Conservation (phyloP, 92 coral and sea anemone species). For the Zoanthus gigantus region DNA sequence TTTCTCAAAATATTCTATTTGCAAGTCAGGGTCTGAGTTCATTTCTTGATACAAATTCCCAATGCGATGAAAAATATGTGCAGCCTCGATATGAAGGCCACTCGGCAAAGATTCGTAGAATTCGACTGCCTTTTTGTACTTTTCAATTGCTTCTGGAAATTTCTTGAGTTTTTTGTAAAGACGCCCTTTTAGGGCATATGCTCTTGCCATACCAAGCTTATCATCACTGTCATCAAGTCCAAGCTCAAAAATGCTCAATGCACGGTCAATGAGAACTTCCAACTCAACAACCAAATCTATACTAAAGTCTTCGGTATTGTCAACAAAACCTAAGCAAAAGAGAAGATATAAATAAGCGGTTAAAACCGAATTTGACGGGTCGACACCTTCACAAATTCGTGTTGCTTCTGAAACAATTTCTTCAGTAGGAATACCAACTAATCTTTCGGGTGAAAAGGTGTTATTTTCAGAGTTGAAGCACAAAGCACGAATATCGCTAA, state of each 20-base stretch:
- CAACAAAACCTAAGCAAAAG: conserved; percentile 16
- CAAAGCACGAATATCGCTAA: conserved; percentile 2
- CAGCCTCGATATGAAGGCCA: conserved; percentile 35
- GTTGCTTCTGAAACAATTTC: conserved; percentile 41
- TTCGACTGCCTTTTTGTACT: conserved; percentile 7
- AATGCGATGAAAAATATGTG: conserved; percentile 13
- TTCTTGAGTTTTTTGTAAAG: conserved; percentile 9
- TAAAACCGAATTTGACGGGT: conserved; percentile 6
- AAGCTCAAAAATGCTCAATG: conserved; percentile 13
- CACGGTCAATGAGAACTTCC: conserved; percentile 26
- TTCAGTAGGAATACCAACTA: conserved; percentile 20
- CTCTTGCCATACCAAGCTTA: conserved; percentile 35
- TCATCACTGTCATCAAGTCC: not conserved
- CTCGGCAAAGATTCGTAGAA: conserved; percentile 7
- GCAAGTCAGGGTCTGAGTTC: conserved; percentile 13
- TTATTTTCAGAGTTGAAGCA: conserved; percentile 1
- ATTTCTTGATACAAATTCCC: conserved; percentile 18
- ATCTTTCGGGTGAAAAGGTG: conserved; percentile 20
- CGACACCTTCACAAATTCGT: conserved; percentile 27
- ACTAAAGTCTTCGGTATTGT: not conserved
- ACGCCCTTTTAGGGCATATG: not conserved
- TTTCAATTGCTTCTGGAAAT: conserved; percentile 11
- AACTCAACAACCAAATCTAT: not conserved
- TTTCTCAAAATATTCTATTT: conserved; percentile 14
- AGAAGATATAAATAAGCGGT: conserved; percentile 11